A percentile compares a stretch with the other conserved stretches of the same genome.
Conservation (phyloP, 2,888 invertebrate species). For the Drosophila helvetica region DNA sequence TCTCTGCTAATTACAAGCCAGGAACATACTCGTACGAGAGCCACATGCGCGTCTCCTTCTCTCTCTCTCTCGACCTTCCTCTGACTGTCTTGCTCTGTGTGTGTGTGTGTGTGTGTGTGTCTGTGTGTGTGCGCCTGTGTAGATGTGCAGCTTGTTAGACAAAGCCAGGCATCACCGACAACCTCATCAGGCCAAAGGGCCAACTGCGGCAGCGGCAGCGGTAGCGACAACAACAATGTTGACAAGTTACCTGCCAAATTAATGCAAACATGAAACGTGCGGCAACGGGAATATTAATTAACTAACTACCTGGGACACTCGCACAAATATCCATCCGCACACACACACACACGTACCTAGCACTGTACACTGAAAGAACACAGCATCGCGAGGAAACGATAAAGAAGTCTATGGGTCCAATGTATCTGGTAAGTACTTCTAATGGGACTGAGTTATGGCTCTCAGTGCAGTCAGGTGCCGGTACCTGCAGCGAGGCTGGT, state of each 20-base stretch:
- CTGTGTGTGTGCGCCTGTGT: slow-evolving; percentile 11
- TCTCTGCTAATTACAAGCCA: slow-evolving; percentile 77
- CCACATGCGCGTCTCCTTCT: slow-evolving; percentile 23
- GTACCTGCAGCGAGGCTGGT: background rate
- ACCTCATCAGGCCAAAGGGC: slow-evolving; percentile 64
- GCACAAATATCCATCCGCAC: slow-evolving; percentile 15
- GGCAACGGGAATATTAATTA: slow-evolving; percentile 79
- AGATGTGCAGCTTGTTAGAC: slow-evolving; percentile 62
- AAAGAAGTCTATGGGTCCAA: no score
- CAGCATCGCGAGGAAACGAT: no score
- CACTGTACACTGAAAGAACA: background rate
- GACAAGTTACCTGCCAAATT: slow-evolving; percentile 80
- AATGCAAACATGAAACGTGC: slow-evolving; percentile 80
- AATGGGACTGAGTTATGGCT: background rate
- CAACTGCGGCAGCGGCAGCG: slow-evolving; percentile 43
- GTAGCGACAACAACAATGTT: slow-evolving; percentile 68
- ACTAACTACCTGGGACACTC: slow-evolving; percentile 64
- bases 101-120: background rate
- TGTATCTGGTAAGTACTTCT: background rate
- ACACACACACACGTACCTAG: background rate
- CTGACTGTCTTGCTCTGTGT: background rate
- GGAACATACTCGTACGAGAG: slow-evolving; percentile 52
- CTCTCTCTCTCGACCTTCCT: background rate
- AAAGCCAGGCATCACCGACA: slow-evolving; percentile 54
- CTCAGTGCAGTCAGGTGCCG: slow-evolving; percentile 8